Evolutionary conservation across 2,888 invertebrate genomes (phyloP).

Genomic region (Ischnus inquisitorius): DNA sequence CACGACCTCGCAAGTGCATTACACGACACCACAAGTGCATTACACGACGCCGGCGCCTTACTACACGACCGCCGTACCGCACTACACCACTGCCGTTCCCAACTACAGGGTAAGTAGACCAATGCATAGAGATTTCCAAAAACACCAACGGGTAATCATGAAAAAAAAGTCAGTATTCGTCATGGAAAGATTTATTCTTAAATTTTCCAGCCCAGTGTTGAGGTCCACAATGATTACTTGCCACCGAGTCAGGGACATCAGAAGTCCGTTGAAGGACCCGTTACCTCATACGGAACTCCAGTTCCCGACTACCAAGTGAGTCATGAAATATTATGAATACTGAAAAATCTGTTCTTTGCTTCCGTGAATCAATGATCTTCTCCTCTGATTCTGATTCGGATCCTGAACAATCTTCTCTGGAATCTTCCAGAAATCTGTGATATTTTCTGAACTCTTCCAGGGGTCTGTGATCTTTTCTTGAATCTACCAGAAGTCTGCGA

Average conservation of each 20-base stretch:
- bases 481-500: no score
- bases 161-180: not conserved
- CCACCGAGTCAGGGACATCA: slow-evolving; percentile 28
- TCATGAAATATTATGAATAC: not conserved
- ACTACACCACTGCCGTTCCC: not conserved
- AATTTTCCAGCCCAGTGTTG: slow-evolving; percentile 31
- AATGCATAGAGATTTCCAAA: not conserved
- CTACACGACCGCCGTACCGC: not conserved
- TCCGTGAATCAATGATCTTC: no score
- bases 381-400: no score
- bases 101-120: not conserved
- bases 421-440: no score
- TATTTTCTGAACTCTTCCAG: not conserved
- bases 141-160: not conserved
- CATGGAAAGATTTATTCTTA: not conserved
- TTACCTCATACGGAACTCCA: slow-evolving; percentile 69
- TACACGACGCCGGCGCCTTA: not conserved
- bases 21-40: not conserved
- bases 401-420: no score
- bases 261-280: slow-evolving; percentile 35
- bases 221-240: slow-evolving; percentile 47
- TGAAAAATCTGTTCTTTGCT: no score
- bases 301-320: slow-evolving; percentile 35
- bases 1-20: not conserved
- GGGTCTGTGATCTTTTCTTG: no score